These are phyloP conservation scores for Oscheius sp. DNA, from an alignment of 2,888 invertebrate species.

Conservation along the genomic window DNA sequence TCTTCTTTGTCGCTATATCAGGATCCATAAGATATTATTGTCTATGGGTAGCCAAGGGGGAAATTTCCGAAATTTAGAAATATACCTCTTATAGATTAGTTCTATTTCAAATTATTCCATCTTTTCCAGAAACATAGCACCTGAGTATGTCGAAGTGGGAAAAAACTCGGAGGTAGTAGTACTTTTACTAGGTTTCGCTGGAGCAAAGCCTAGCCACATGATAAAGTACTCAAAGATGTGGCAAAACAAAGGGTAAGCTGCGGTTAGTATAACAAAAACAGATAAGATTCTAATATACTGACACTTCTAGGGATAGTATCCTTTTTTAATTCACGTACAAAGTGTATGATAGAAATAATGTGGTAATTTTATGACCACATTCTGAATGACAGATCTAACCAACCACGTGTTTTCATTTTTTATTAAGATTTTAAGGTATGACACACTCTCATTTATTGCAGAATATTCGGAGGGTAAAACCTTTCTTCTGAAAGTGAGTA, in stretches of 20 bases:
- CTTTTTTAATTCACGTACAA: too few species aligned
- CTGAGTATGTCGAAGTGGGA: background rate
- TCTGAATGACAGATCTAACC: background rate
- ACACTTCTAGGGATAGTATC: background rate
- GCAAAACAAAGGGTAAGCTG: slow-evolving; percentile 7
- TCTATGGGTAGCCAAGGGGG: too few species aligned
- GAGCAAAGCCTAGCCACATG: slow-evolving; percentile 14
- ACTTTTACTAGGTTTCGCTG: slow-evolving; percentile 7
- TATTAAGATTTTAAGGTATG: slow-evolving; percentile 2
- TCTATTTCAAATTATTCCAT: too few species aligned
- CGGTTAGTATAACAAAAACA: background rate
- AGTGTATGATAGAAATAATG: too few species aligned
- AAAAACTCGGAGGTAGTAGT: background rate
- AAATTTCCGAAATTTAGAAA: too few species aligned
- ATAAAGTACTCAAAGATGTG: slow-evolving; percentile 4
- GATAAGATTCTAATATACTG: background rate
- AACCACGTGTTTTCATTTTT: background rate
- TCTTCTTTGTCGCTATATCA: too few species aligned
- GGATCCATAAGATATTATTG: too few species aligned
- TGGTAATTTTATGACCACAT: too few species aligned
- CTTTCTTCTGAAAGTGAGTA: background rate
- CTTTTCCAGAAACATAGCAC: background rate
- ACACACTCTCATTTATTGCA: background rate
- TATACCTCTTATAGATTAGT: too few species aligned
- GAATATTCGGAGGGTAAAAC: background rate